Base-by-base conservation (phyloP, 2,888 invertebrate genomes). In the Lithosia quadra region DNA sequence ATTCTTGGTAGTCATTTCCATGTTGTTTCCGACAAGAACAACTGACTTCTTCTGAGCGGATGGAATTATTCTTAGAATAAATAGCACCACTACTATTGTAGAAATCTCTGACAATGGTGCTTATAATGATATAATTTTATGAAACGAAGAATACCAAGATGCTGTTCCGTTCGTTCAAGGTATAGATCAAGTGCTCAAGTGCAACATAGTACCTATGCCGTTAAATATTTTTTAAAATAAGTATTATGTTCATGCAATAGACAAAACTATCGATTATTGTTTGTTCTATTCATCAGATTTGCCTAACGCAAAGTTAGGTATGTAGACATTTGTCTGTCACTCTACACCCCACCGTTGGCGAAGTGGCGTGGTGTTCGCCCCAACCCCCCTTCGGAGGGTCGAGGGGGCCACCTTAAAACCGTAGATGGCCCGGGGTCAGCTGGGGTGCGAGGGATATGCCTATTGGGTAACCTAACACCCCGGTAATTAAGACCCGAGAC, bases 1-100 rank as follows among this genome's bases (percentile, higher is more conserved):
- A 59, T 68, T 68, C 68, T 36, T 28, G 10, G 63, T 36, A 68
- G 18, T 63, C 34, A 63, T 68, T 68, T 58, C 49, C 67, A 68
- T 65, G 59, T 60, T 59, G 34, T 65, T 58, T 65, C 58, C 65
- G 33, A 65, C 43, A 33, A 65, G 65, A 65, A 43, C 18, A 65
- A 59, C 34, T 18, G 65, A 60, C 22, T 39, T 58, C n/a, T 59
- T 63, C 43, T 67, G n/a, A 21, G 57, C 63, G 53, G 68, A 63
- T 49, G 63, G 53, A 57, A 63, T 58, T 24, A 63, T 58, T 63
- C 33, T 56, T 22, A 63, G 62, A 67, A 59, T 22, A 66, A 61
- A 39, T 53, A 10, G 10, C 13, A 3, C 18, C 36, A 13, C 22
- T 53, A 53, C 18, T 18, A 36, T 66, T 59, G 36, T 60, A 36